phyloP scores from a whole-genome alignment of 2,888 invertebrate genomes.

The Oeneis ivallda region DNA sequence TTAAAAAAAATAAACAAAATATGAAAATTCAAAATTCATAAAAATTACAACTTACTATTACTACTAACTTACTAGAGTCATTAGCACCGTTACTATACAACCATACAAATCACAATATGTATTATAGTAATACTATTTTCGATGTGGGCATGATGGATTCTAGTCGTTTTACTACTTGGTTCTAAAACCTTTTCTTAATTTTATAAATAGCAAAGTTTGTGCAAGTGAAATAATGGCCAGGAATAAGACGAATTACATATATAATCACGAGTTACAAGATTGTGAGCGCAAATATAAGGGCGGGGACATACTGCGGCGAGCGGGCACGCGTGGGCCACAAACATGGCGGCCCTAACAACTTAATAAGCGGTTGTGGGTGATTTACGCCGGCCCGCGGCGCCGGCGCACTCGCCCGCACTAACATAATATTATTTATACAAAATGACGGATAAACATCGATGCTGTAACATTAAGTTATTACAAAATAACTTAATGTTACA shows the following conservation, averaged over 20 bases:
- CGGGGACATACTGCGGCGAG: constrained; percentile 61
- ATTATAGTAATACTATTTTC: too few species aligned
- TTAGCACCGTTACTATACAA: too few species aligned
- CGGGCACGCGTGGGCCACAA: constrained; percentile 72
- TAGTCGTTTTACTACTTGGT: too few species aligned
- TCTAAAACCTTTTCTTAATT: too few species aligned
- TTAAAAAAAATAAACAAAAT: too few species aligned
- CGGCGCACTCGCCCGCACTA: constrained; percentile 66
- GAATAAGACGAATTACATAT: constrained; percentile 46
- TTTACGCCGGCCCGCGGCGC: constrained; percentile 79
- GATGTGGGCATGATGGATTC: too few species aligned
- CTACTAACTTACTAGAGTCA: too few species aligned
- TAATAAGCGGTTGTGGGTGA: constrained; percentile 79
- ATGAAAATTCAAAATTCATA: too few species aligned
- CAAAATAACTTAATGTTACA: constrained; percentile 54
- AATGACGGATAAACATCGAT: constrained; percentile 76
- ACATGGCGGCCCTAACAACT: constrained; percentile 77
- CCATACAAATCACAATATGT: too few species aligned
- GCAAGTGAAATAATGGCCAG: constrained; percentile 32
- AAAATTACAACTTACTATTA: too few species aligned
- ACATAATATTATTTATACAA: constrained; percentile 67
- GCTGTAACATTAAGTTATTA: too few species aligned
- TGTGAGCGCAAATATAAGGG: constrained; percentile 68
- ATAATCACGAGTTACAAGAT: constrained; percentile 50
- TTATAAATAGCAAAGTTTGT: background rate